Evolutionary conservation across 2,797 vertebrate species (phyloP), one percentile per base, ranked within the genome.

Genomic region (Jordanella pulchra): DNA sequence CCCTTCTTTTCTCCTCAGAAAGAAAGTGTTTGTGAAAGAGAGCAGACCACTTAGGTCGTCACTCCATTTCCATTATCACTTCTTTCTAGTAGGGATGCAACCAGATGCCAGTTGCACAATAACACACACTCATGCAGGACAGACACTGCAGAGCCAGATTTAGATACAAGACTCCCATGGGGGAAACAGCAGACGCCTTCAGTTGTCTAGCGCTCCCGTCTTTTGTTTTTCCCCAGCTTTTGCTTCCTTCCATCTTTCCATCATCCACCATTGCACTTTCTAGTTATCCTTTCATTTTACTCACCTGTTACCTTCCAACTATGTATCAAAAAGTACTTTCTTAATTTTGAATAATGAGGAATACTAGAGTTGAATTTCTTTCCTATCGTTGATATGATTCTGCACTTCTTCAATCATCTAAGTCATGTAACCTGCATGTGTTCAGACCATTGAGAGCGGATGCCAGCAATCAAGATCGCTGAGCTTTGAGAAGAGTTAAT

Each of bases 61-160:
- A 73, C 80, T 84, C 93, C 92, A 93, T 94, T 94, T 95, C 95
- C 93, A 92, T 94, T 96, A 97, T 96, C 92, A 88, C 90, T 93
- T 79, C 89, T 89, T 93, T 95, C 93, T 93, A 93, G 84, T 77
- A 67, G 71, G 77, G 84, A 83, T 89, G 90, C 89, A 91, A 93
- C 88, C 94, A 92, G 92, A 94, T 90, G 86, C 89, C 76, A 82
- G 77, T 71, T 81, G 75, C 81, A 83, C 81, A 78, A 80, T 73
- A 70, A 73, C 85, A 84, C 60, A 85, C 83, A 80, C 80, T 79
- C 58, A 77, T 45, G 85, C 76, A 86, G 86, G 87, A 84, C 87
- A 92, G 86, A 92, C 89, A 72, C 85, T 89, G 87, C 86, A 89
- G 85, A 83, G 88, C 88, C 87, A 88, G 82, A 92, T 92, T 92